A percentile compares a stretch with the other conserved stretches of the same genome.
phyloP scores from a whole-genome alignment of 1,140 invertebrate genomes.

The Drosophila melanogaster region DNA sequence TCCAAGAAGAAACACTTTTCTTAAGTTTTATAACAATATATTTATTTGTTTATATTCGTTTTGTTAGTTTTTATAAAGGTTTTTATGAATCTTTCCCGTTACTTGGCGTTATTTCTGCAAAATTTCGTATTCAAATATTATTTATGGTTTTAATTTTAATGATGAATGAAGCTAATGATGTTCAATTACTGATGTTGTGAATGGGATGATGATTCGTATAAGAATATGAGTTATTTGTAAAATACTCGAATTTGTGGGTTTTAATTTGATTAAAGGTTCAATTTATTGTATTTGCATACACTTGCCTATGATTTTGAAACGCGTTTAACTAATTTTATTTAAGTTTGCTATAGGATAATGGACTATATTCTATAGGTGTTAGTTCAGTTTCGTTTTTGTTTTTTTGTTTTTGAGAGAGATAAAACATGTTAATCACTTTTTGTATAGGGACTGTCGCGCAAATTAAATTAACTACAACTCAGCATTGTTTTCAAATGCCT shows the following conservation, averaged over 20 bases:
- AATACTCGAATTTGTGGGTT: slow-evolving; percentile 52
- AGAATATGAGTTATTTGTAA: slow-evolving; percentile 54
- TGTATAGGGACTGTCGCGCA: slow-evolving; percentile 74
- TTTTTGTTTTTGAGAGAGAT: slow-evolving; percentile 38
- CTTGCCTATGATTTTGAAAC: slow-evolving; percentile 78
- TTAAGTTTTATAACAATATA: slow-evolving; percentile 77
- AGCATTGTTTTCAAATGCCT: slow-evolving; percentile 26
- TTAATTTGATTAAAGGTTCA: slow-evolving; percentile 48
- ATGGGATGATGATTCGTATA: slow-evolving; percentile 32
- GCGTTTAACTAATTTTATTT: slow-evolving; percentile 73
- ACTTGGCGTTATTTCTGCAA: slow-evolving; percentile 39
- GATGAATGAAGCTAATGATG: slow-evolving; percentile 53
- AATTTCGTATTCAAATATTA: slow-evolving; percentile 67
- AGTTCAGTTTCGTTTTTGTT: slow-evolving; percentile 29
- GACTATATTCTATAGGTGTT: slow-evolving; percentile 70
- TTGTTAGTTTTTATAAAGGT: slow-evolving; percentile 46
- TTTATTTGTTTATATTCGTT: slow-evolving; percentile 64
- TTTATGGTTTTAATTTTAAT: slow-evolving; percentile 26
- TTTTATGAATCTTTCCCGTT: slow-evolving; percentile 33
- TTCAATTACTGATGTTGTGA: slow-evolving; percentile 33
- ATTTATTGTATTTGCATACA: slow-evolving; percentile 50
- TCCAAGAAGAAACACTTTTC: neutral
- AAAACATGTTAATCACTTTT: slow-evolving; percentile 76
- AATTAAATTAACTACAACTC: slow-evolving; percentile 78
- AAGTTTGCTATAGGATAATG: slow-evolving; percentile 77